Evolutionary conservation across 2,888 invertebrate species (phyloP), one percentile per base, ranked within the genome.

Genomic region (Blastobasis adustella): DNA sequence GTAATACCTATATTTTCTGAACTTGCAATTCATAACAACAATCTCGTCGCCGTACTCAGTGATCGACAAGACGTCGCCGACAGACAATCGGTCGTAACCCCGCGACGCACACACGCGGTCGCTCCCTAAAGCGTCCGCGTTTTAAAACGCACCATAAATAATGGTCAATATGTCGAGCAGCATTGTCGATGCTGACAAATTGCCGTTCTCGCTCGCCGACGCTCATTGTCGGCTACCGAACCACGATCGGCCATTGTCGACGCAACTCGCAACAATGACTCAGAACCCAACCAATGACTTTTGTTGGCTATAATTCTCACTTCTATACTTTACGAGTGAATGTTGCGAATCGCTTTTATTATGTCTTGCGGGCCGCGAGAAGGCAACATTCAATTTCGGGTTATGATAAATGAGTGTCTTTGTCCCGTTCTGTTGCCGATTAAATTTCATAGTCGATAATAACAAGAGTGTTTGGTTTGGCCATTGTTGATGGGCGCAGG

Each of bases 181-280:
- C 64, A 82, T 88, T 87, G 88, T 88, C 84, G 85, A 85, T 74
- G 66, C 76, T 87, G 88, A 88, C 88, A 88, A 88, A 88, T 88
- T 87, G 79, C 82, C 70, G 68, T 70, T 76, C 79, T 79, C 78
- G 79, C 79, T 76, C 69, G 79, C 83, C 78, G 81, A 6, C 42
- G 42, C 42, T 73, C 76, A 80, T 86, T 85, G 87, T 86, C 73
- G 67, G 73, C 80, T 76, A 73, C 80, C 70, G 77, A 73, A 69
- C 70, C 73, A 69, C 66, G 70, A 71, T 63, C 61, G 70, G 67
- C 77, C 75, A 78, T 83, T 83, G 81, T 82, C 68, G 67, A 66
- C 61, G 66, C 63, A 60, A 66, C 60, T 67, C 64, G 62, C 40
- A 66, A 84, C 82, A 85, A 84, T 79, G 71, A 70, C 54, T 54